A percentile compares a stretch with the other conserved stretches of the same genome.
These are phyloP conservation scores for Indri indri DNA, from an alignment of 2,113 vertebrate genomes.

Conservation along the genomic window DNA sequence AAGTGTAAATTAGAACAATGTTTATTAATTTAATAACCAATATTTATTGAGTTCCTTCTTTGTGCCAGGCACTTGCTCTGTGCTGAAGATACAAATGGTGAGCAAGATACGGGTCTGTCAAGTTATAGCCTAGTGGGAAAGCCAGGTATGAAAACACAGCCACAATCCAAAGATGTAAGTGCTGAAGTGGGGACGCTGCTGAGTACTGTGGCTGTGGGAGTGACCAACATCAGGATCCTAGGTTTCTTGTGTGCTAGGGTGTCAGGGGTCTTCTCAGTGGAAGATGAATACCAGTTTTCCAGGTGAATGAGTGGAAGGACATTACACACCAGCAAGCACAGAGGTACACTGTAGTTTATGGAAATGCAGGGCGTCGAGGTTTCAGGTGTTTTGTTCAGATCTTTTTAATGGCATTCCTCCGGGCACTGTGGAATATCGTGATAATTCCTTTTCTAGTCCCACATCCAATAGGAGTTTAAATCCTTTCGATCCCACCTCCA, in stretches of 20 bases:
- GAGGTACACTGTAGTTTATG: neutral
- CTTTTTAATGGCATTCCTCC: neutral
- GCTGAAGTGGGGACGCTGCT: neutral
- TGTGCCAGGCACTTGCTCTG: neutral
- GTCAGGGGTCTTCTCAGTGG: neutral
- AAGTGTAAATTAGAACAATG: neutral
- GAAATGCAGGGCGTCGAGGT: neutral
- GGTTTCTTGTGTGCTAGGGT: neutral
- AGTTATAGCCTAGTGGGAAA: neutral
- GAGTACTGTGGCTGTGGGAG: neutral
- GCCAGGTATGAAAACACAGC: neutral
- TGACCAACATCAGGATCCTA: neutral
- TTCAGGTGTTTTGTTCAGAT: neutral
- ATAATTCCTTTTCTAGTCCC: neutral
- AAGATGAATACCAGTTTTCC: neutral
- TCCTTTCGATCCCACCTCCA: neutral
- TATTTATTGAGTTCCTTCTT: neutral
- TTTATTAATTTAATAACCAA: constrained; percentile 32
- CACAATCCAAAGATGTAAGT: neutral
- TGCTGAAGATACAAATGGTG: neutral
- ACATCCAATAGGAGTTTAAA: neutral
- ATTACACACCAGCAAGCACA: neutral
- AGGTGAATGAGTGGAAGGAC: neutral
- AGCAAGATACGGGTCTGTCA: neutral
- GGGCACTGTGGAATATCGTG: neutral